A percentile compares a stretch with the other conserved stretches of the same genome.
These are phyloP conservation scores for Hypotaenidia philippensis DNA, from an alignment of 2,797 vertebrate species.

Conservation along the genomic window DNA sequence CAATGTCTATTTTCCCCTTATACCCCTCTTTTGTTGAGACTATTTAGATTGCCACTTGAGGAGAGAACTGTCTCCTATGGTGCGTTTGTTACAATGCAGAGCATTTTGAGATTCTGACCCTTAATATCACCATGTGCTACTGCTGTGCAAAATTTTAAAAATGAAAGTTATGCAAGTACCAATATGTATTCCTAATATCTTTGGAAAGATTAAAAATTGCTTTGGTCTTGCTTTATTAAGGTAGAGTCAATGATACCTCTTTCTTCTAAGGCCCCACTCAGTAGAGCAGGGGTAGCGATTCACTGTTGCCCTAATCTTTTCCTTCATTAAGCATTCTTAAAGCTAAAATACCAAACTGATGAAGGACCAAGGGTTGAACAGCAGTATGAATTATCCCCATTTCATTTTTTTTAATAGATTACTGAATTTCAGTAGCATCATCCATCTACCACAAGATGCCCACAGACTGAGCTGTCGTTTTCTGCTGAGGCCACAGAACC, in stretches of 20 bases:
- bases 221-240: not conserved
- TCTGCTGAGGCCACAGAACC: not conserved
- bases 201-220: not conserved
- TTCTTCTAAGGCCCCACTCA: not conserved
- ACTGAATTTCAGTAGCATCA: not conserved
- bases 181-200: not conserved
- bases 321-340: not conserved
- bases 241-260: not conserved
- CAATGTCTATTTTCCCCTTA: not conserved
- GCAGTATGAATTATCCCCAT: not conserved
- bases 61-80: not conserved
- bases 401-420: not conserved
- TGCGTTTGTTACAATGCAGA: not conserved
- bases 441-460: not conserved
- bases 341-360: not conserved
- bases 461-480: not conserved
- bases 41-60: rapidly evolving
- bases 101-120: not conserved
- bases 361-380: not conserved
- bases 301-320: not conserved
- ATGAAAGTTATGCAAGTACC: not conserved
- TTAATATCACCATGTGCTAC: not conserved
- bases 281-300: not conserved
- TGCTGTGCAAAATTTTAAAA: not conserved
- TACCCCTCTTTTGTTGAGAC: too few relatives aligned